A percentile compares a stretch with the other conserved stretches of the same genome.
phyloP scores from a whole-genome alignment of 64 coral and sea anemone genomes.

The Hydrozoanthus tunicans region DNA sequence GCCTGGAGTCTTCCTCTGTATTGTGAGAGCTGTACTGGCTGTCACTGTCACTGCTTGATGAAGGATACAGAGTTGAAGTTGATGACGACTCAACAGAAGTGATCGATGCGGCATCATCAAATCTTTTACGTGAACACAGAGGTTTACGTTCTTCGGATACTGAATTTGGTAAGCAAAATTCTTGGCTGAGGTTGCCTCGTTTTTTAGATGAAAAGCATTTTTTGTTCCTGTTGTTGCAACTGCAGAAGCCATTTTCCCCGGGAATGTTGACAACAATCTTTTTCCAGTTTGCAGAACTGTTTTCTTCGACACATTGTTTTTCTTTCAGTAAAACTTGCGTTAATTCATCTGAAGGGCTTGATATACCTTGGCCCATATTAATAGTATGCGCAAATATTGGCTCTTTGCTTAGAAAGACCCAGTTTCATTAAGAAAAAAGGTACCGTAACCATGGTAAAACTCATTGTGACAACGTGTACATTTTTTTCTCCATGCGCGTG shows the following conservation, averaged over 20 bases:
- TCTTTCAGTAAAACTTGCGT: not conserved
- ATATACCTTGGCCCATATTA: slow-evolving; percentile 48
- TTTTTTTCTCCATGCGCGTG: slow-evolving; percentile 19
- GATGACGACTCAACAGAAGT: slow-evolving; percentile 15
- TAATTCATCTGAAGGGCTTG: slow-evolving; percentile 36
- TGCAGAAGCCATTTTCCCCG: slow-evolving; percentile 37
- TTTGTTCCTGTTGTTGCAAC: not conserved
- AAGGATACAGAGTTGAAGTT: not conserved
- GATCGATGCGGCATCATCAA: slow-evolving; percentile 16
- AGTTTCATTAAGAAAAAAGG: not conserved
- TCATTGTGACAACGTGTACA: slow-evolving; percentile 13
- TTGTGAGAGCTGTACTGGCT: not conserved
- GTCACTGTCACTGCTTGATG: not conserved
- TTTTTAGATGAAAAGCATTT: not conserved
- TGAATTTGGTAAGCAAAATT: not conserved
- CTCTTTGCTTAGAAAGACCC: not conserved
- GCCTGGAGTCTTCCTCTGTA: slow-evolving; percentile 9
- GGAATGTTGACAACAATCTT: slow-evolving; percentile 38
- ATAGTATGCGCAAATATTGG: not conserved
- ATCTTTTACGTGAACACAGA: not conserved
- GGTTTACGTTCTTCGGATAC: slow-evolving; percentile 29
- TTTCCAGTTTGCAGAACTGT: not conserved
- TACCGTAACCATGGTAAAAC: not conserved
- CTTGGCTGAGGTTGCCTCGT: not conserved
- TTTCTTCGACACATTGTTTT: not conserved